These are phyloP conservation scores for Spodoptera picta DNA, from an alignment of 2,888 invertebrate species.

Conservation along the genomic window DNA sequence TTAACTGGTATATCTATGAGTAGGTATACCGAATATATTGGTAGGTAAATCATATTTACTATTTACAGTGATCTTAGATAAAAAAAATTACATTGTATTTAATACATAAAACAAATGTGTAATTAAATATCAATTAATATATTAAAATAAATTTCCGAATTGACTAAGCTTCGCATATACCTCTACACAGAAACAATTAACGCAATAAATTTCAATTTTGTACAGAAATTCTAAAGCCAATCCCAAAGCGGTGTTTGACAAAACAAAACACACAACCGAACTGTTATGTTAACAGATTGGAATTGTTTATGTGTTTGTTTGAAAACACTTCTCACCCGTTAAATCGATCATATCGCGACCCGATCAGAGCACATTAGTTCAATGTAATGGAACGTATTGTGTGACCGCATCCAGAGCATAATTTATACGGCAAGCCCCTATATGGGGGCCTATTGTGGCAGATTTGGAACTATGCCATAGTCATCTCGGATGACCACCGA, in stretches of 20 bases:
- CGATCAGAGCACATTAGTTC: constrained; percentile 66
- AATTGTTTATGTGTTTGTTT: constrained; percentile 43
- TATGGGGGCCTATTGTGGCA: constrained; percentile 67
- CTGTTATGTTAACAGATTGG: constrained; percentile 35
- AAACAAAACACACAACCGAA: constrained; percentile 32
- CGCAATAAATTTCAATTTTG: constrained; percentile 16
- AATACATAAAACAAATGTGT: too few relatives aligned
- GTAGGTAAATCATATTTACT: too few relatives aligned
- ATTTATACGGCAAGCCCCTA: constrained; percentile 76
- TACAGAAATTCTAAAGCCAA: constrained; percentile 13
- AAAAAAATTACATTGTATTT: too few relatives aligned
- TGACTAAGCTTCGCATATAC: background rate
- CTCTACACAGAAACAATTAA: constrained; percentile 9
- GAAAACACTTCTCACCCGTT: constrained; percentile 38
- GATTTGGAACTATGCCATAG: constrained; percentile 81
- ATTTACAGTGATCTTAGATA: too few relatives aligned
- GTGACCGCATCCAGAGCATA: constrained; percentile 67
- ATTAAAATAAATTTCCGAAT: background rate
- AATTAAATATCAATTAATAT: too few relatives aligned
- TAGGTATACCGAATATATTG: too few relatives aligned
- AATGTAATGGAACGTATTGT: constrained; percentile 77
- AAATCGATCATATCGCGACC: constrained; percentile 50
- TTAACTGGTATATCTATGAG: too few relatives aligned
- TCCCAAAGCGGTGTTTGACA: constrained; percentile 34
- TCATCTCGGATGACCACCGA: constrained; percentile 57